Conservation (phyloP, 1,140 invertebrate genomes). For the Cecropterus lyciades region DNA sequence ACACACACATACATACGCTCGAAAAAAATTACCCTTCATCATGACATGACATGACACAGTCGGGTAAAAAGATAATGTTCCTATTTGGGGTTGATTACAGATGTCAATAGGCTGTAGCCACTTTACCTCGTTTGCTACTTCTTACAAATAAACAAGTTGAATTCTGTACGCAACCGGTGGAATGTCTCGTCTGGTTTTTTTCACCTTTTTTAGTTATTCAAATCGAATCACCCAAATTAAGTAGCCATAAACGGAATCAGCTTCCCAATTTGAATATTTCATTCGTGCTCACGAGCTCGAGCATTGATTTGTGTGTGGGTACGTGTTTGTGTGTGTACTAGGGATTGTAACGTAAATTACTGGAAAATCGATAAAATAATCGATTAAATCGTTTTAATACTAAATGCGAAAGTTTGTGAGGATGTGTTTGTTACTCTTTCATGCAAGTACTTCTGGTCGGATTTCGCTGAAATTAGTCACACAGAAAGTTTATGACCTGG, state of each 20-base stretch:
- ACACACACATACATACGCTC: too few species aligned
- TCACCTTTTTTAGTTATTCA: slow-evolving; percentile 79
- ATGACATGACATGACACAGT: too few species aligned
- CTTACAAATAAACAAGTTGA: neutral
- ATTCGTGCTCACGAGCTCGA: slow-evolving; percentile 69
- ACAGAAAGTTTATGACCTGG: too few species aligned
- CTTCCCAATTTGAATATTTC: slow-evolving; percentile 84
- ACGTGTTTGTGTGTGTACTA: slow-evolving; percentile 52
- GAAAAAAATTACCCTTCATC: too few species aligned
- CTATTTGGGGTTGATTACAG: neutral
- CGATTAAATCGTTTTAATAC: too few species aligned
- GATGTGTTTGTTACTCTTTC: too few species aligned
- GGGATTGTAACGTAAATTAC: slow-evolving; percentile 32
- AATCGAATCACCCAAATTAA: slow-evolving; percentile 84
- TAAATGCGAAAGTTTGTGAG: too few species aligned
- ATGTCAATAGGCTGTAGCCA: neutral
- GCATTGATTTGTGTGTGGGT: slow-evolving; percentile 71
- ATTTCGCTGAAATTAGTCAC: too few species aligned
- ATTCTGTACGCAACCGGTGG: slow-evolving; percentile 43
- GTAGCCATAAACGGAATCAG: slow-evolving; percentile 84
- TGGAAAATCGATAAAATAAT: neutral
- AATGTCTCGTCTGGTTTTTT: slow-evolving; percentile 69
- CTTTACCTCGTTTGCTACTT: too few species aligned
- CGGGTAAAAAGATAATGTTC: too few species aligned
- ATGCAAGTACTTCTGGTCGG: too few species aligned